Conservation (phyloP, 2,797 vertebrate genomes). For the Trachurus trachurus region DNA sequence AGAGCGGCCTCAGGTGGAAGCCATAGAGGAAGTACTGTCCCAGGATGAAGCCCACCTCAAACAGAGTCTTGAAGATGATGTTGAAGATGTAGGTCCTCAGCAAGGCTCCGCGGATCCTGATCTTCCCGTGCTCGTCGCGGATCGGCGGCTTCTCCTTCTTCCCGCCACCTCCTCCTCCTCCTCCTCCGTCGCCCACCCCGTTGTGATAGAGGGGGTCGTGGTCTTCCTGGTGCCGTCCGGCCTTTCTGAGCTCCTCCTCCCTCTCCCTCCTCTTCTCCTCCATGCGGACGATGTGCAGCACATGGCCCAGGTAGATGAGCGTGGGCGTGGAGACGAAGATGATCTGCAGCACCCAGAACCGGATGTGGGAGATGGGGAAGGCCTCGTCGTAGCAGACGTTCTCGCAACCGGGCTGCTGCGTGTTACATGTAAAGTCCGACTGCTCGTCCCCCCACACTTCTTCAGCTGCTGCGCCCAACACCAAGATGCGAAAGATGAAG, state of each 20-base stretch:
- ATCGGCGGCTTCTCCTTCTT: constrained; percentile 86
- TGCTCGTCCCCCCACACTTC: constrained; percentile 97
- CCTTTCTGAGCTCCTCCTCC: constrained; percentile 88
- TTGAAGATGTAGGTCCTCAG: constrained; percentile 96
- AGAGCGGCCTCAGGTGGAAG: constrained; percentile 92
- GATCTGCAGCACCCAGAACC: constrained; percentile 98
- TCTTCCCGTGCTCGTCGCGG: constrained; percentile 90
- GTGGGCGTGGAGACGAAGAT: constrained; percentile 98
- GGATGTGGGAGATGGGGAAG: constrained; percentile 96
- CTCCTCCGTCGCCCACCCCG: constrained; percentile 60
- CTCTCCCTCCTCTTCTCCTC: constrained; percentile 93
- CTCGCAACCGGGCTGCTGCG: constrained; percentile 94
- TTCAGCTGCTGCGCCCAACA: constrained; percentile 93
- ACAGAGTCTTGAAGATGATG: constrained; percentile 95
- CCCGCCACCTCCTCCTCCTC: constrained; percentile 67
- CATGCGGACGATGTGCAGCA: constrained; percentile 95
- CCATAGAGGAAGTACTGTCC: constrained; percentile 96
- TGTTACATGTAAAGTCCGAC: constrained; percentile 96
- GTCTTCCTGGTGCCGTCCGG: constrained; percentile 75
- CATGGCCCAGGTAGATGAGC: constrained; percentile 96
- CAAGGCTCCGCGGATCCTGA: constrained; percentile 91
- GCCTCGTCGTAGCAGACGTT: constrained; percentile 96
- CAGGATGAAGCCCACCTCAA: constrained; percentile 95
- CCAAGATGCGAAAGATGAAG: constrained; percentile 97
- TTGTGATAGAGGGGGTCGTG: constrained; percentile 82